phyloP scores from a whole-genome alignment of 2,113 vertebrate species.

The Anser brachyrhynchus region DNA sequence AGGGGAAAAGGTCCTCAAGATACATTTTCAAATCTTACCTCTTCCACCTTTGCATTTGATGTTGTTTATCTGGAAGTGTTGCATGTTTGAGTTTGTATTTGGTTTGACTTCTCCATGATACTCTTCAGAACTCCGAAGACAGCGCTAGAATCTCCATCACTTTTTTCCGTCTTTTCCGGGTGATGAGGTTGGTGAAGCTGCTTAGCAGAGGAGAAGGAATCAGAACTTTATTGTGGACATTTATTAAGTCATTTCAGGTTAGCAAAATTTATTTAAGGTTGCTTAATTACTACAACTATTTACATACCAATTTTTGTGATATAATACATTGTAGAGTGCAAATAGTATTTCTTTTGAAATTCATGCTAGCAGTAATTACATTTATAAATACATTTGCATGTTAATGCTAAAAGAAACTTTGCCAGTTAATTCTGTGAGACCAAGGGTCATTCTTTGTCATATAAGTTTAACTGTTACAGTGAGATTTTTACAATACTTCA shows the following conservation, averaged over 20 bases:
- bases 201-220: conserved; percentile 98
- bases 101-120: conserved; percentile 77
- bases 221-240: conserved; percentile 96
- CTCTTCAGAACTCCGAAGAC: conserved; percentile 94
- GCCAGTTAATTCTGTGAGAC: neutral
- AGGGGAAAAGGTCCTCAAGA: conserved; percentile 72
- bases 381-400: neutral
- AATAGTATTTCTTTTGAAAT: neutral
- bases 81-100: conserved; percentile 66
- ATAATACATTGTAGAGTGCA: neutral
- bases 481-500: neutral
- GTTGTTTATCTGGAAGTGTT: conserved; percentile 79
- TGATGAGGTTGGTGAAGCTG: conserved; percentile 98
- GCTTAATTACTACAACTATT: neutral
- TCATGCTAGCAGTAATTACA: neutral
- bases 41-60: conserved; percentile 74
- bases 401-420: neutral
- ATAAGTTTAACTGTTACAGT: neutral
- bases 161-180: conserved; percentile 98
- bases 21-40: conserved; percentile 76
- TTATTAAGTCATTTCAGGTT: conserved; percentile 99
- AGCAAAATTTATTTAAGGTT: conserved; percentile 22
- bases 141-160: conserved; percentile 98
- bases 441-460: neutral
- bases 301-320: neutral